Conservation (phyloP, 1,140 invertebrate genomes). For the Manduca sexta region DNA sequence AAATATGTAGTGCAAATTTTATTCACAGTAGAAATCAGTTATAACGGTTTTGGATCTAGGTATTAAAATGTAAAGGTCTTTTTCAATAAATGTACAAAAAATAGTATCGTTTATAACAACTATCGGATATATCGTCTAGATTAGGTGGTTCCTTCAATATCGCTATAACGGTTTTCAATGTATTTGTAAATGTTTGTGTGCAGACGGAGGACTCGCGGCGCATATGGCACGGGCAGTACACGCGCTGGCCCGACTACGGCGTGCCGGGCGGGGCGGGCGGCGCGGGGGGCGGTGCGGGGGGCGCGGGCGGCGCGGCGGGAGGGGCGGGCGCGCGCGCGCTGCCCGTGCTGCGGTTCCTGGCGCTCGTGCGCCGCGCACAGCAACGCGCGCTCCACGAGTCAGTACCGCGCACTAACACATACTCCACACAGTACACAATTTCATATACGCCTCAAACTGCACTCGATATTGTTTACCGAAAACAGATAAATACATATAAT, state of each 20-base stretch:
- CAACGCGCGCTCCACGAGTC: slow-evolving; percentile 71
- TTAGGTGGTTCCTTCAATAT: too few species aligned
- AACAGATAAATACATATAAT: not conserved
- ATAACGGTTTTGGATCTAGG: too few species aligned
- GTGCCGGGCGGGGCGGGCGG: slow-evolving; percentile 80
- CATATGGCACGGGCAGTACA: slow-evolving; percentile 87
- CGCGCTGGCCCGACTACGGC: slow-evolving; percentile 91
- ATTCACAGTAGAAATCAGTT: too few species aligned
- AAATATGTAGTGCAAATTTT: too few species aligned
- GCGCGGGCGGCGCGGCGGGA: slow-evolving; percentile 83
- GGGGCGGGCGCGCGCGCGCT: slow-evolving; percentile 79
- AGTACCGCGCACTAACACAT: slow-evolving; percentile 11
- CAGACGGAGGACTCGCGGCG: slow-evolving; percentile 82
- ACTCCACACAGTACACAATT: not conserved
- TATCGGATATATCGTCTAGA: too few species aligned
- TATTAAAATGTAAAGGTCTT: too few species aligned
- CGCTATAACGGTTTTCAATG: slow-evolving; percentile 37
- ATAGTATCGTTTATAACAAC: too few species aligned
- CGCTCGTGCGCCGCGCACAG: slow-evolving; percentile 78
- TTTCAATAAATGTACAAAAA: too few species aligned
- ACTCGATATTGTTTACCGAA: too few species aligned
- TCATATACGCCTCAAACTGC: too few species aligned
- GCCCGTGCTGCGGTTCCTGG: slow-evolving; percentile 80
- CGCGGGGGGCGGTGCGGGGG: slow-evolving; percentile 79
- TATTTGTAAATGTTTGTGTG: not conserved